These are phyloP conservation scores for Augiades crinisus DNA, from an alignment of 2,888 invertebrate species.

Conservation along the genomic window DNA sequence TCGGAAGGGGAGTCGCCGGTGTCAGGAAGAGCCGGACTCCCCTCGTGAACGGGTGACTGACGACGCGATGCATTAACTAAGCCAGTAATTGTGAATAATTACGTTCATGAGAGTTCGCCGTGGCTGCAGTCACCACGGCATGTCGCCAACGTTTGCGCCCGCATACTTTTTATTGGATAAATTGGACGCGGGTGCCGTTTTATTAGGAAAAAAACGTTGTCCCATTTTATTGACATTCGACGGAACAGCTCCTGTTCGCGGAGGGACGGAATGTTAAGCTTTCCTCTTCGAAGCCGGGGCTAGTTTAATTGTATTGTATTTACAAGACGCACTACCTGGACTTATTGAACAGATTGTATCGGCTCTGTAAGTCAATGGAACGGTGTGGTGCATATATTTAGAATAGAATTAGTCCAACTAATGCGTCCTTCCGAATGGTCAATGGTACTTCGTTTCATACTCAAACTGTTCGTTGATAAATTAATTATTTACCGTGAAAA, in stretches of 20 bases:
- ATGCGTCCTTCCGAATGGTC: background rate
- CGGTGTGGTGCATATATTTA: background rate
- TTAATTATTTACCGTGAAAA: too few relatives aligned
- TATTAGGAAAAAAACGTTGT: conserved; percentile 52
- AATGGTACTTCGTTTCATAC: background rate
- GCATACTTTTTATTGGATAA: conserved; percentile 75
- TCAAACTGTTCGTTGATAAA: too few relatives aligned
- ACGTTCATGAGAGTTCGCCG: conserved; percentile 45
- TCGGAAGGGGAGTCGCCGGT: conserved; percentile 33
- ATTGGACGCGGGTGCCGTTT: conserved; percentile 58
- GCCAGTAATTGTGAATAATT: conserved; percentile 66
- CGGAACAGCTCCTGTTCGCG: conserved; percentile 46
- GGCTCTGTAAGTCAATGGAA: background rate
- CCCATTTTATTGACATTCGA: conserved; percentile 49
- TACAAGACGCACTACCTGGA: conserved; percentile 71
- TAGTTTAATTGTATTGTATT: conserved; percentile 57
- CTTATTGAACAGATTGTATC: conserved; percentile 40
- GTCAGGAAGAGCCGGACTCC: conserved; percentile 22
- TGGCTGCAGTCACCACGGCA: conserved; percentile 42
- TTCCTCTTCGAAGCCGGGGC: conserved; percentile 54
- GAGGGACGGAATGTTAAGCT: conserved; percentile 73
- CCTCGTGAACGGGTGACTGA: conserved; percentile 24
- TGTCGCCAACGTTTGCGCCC: conserved; percentile 55
- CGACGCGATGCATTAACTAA: conserved; percentile 41
- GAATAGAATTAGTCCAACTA: background rate